Percentiles rank a stretch among this genome's conserved stretches.
Conservation (phyloP, 1,140 invertebrate genomes). For the Teleopsis dalmanni region DNA sequence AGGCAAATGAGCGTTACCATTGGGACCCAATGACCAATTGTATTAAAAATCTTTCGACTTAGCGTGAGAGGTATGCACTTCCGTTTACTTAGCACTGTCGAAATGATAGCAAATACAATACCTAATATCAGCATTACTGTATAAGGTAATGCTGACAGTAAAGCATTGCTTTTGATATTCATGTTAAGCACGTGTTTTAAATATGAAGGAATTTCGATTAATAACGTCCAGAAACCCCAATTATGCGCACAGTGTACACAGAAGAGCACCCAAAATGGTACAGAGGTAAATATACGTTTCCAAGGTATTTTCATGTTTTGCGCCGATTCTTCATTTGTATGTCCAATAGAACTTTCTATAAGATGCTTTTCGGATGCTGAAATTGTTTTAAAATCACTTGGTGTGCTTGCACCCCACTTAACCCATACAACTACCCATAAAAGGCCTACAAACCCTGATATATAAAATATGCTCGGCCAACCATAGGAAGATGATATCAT, state of each 20-base stretch:
- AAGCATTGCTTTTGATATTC: slow-evolving; percentile 65
- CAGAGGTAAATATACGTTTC: slow-evolving; percentile 65
- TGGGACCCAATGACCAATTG: slow-evolving; percentile 54
- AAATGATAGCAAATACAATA: slow-evolving; percentile 55
- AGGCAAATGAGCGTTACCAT: slow-evolving; percentile 55
- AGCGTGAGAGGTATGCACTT: slow-evolving; percentile 48
- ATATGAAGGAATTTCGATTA: slow-evolving; percentile 86
- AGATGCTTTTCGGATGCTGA: slow-evolving; percentile 53
- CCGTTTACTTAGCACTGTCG: slow-evolving; percentile 54
- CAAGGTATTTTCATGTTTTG: slow-evolving; percentile 52
- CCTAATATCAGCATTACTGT: slow-evolving; percentile 61
- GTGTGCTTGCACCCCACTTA: slow-evolving; percentile 57
- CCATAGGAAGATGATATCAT: slow-evolving; percentile 52
- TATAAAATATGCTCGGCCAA: slow-evolving; percentile 73
- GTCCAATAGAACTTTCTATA: slow-evolving; percentile 44
- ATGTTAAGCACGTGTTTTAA: slow-evolving; percentile 73
- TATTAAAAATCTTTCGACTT: slow-evolving; percentile 61
- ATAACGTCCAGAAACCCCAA: slow-evolving; percentile 89
- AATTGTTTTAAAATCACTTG: slow-evolving; percentile 53
- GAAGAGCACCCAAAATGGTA: slow-evolving; percentile 80
- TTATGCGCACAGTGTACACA: slow-evolving; percentile 80
- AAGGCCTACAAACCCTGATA: slow-evolving; percentile 57
- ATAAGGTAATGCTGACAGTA: slow-evolving; percentile 75
- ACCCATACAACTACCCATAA: slow-evolving; percentile 57
- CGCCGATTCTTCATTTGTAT: neutral